phyloP scores from a whole-genome alignment of 1,140 invertebrate species.

The Paramacrobiotus metropolitanus region DNA sequence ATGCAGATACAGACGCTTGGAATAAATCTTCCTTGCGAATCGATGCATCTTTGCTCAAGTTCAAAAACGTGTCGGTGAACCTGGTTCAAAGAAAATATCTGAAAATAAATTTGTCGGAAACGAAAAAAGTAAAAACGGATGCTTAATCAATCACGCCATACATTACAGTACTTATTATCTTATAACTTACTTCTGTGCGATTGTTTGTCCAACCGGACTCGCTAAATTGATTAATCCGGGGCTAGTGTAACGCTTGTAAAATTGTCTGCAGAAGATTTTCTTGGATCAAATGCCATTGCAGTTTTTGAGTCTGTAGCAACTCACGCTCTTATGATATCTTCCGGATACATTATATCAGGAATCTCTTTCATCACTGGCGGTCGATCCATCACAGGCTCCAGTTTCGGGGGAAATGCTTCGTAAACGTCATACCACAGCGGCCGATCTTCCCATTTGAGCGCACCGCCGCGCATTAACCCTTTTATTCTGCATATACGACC shows the following conservation, averaged over 20 bases:
- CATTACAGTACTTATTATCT: background rate
- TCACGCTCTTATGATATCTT: conserved; percentile 63
- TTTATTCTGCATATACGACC: conserved; percentile 31
- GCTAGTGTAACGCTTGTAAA: background rate
- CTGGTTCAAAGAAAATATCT: no score
- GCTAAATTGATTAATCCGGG: background rate
- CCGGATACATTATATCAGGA: conserved; percentile 50
- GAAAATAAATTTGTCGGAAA: background rate
- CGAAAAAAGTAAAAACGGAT: background rate
- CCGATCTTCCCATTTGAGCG: conserved; percentile 43
- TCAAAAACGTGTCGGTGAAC: background rate
- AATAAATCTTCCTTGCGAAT: background rate
- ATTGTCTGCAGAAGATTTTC: background rate
- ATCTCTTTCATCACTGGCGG: conserved; percentile 31
- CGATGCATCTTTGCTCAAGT: background rate
- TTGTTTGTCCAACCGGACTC: background rate
- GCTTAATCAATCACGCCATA: background rate
- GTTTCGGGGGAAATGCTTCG: conserved; percentile 53
- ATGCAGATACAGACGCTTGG: background rate
- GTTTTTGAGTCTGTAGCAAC: conserved; percentile 16
- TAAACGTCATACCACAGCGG: conserved; percentile 78
- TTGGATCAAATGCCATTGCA: background rate
- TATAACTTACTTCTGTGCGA: background rate
- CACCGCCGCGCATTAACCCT: conserved; percentile 45
- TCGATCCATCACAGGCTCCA: conserved; percentile 44